Evolutionary conservation across 2,113 vertebrate species (phyloP).

Genomic region (Gymnarchus niloticus): DNA sequence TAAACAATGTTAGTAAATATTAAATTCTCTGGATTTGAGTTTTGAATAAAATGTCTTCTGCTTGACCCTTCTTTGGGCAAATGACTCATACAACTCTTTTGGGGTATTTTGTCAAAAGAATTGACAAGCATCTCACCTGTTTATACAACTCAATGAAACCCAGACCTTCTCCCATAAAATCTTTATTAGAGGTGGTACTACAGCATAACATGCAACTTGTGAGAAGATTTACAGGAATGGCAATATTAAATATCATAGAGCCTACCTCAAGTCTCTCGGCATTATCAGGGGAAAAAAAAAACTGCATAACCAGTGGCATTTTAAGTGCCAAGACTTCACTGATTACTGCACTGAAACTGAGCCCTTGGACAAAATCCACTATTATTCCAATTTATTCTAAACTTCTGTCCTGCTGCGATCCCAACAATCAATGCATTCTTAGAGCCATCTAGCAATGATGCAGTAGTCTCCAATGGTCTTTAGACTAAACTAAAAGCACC

Average conservation of each 20-base stretch:
- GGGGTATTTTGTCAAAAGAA: neutral
- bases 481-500: neutral
- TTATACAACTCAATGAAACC: neutral
- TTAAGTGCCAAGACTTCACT: neutral
- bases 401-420: neutral
- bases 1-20: neutral
- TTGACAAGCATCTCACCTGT: neutral
- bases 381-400: neutral
- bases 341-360: neutral
- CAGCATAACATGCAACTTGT: slow-evolving; percentile 43
- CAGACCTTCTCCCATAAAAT: slow-evolving; percentile 51
- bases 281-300: neutral
- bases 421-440: neutral
- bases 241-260: too few relatives aligned
- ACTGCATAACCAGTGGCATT: slow-evolving; percentile 25
- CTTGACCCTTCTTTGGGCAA: too few relatives aligned
- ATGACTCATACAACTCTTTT: neutral
- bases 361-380: neutral
- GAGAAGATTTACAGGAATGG: too few relatives aligned
- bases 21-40: neutral
- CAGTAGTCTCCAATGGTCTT: too few relatives aligned
- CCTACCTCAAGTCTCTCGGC: too few relatives aligned
- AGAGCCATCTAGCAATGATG: neutral
- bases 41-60: neutral
- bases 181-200: slow-evolving; percentile 64